These are phyloP conservation scores for Quadriops clusia DNA, from an alignment of 2,888 invertebrate genomes.

Conservation along the genomic window DNA sequence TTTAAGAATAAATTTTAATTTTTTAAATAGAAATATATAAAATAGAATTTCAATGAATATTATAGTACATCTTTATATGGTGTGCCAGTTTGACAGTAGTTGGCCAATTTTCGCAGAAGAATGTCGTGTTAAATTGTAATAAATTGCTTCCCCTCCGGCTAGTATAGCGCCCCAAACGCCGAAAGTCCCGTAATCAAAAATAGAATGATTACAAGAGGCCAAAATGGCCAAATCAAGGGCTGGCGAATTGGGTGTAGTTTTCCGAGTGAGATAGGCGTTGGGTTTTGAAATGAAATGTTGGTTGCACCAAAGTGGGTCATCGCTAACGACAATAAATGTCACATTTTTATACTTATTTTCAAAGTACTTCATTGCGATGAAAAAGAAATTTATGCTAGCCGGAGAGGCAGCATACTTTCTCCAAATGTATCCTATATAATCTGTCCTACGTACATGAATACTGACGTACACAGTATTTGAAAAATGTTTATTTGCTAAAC, in stretches of 20 bases:
- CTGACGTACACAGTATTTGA: constrained; percentile 36
- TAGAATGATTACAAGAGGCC: constrained; percentile 41
- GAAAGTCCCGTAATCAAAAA: constrained; percentile 42
- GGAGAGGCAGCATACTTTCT: constrained; percentile 37
- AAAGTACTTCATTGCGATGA: constrained; percentile 36
- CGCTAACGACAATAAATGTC: constrained; percentile 38
- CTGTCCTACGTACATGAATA: constrained; percentile 45
- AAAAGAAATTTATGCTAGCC: constrained; percentile 34
- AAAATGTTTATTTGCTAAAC: constrained; percentile 24
- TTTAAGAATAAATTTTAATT: too few species aligned
- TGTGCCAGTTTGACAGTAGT: constrained; percentile 37
- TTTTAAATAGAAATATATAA: too few species aligned
- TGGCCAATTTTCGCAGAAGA: constrained; percentile 33
- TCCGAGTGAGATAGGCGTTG: constrained; percentile 35
- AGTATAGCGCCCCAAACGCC: constrained; percentile 42
- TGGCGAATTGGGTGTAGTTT: constrained; percentile 29
- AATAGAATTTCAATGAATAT: too few species aligned
- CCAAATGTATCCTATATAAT: constrained; percentile 44
- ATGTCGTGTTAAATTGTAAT: constrained; percentile 35
- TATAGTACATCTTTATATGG: too few species aligned
- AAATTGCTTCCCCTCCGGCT: constrained; percentile 39
- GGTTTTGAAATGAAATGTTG: constrained; percentile 27
- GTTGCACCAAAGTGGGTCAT: constrained; percentile 39
- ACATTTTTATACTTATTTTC: constrained; percentile 32
- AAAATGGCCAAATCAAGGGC: constrained; percentile 39